Base-by-base conservation (phyloP, 2,113 vertebrate genomes). In the Pseudopodoces humilis region DNA sequence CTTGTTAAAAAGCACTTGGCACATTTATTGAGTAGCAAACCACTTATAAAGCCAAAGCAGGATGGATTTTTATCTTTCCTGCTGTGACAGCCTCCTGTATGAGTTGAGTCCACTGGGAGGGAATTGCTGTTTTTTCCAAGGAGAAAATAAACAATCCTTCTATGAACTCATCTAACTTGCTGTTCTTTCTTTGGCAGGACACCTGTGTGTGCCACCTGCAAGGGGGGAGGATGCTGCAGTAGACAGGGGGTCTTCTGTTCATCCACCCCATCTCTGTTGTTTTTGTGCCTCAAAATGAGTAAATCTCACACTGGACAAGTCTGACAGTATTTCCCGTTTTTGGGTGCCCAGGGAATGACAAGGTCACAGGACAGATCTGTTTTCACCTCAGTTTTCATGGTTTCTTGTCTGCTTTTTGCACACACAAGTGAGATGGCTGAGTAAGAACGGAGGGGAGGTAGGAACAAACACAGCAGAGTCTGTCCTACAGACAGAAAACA, bases 181-280 rank as follows among this genome's bases (percentile, higher is more conserved):
- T 44, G 8, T 25, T 68, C 19, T 65, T 15, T 37, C 59, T 80
- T 23, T 43, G 63, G 7, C 21, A 64, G 50, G 18, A 62, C 30
- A 41, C 13, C 12, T 27, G 27, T 9, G 8, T 28, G 24, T 14
- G 5, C 33, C 41, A 49, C 10, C 13, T 23, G 15, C 27, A 41
- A 21, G 15, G 14, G 7, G 3, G 17, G 2, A 60, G 28, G 30
- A 43, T 9, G 11, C 10, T 65, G 23, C 37, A n/a, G 37, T 10
- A 67, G n/a, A 25, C 0, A 1, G 2, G 2, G 5, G 3, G 2
- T 6, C 2, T 44, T 46, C 43, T 64, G 1, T 53, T 69, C 41
- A 35, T 65, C 43, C 49, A 5, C 6, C 5, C 4, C 6, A 4
- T 41, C 5, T 5, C 35, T 46, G n/a, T 35, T 70, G 16, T 15